These are phyloP conservation scores for Hycleus cichorii DNA, from an alignment of 1,140 invertebrate genomes.

Conservation along the genomic window DNA sequence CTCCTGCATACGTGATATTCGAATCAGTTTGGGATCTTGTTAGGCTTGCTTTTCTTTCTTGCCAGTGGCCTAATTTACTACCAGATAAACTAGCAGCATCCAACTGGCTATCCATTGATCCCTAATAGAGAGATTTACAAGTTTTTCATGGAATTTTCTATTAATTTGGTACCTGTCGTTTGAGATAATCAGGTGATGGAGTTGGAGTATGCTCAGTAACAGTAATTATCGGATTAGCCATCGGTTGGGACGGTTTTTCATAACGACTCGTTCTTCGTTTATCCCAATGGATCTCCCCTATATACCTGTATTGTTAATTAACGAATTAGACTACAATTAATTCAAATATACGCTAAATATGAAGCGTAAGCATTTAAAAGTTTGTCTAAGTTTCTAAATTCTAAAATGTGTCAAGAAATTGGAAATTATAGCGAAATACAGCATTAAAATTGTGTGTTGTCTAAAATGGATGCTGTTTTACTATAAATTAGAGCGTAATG, in stretches of 20 bases:
- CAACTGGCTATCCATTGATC: constrained; percentile 71
- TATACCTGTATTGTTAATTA: constrained; percentile 45
- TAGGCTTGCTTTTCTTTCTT: constrained; percentile 61
- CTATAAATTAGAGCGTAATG: too few relatives aligned
- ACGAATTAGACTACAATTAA: neutral
- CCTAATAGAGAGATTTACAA: constrained; percentile 41
- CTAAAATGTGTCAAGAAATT: too few relatives aligned
- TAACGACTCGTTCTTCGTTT: constrained; percentile 40
- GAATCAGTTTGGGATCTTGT: constrained; percentile 89
- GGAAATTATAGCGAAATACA: too few relatives aligned
- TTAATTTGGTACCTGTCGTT: constrained; percentile 55
- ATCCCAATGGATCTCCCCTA: constrained; percentile 52
- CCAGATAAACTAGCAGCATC: constrained; percentile 64
- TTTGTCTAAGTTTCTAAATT: too few relatives aligned
- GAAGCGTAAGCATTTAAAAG: too few relatives aligned
- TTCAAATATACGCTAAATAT: neutral
- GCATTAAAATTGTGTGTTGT: too few relatives aligned
- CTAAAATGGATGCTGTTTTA: too few relatives aligned
- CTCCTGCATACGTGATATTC: constrained; percentile 79
- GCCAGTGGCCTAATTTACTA: constrained; percentile 46
- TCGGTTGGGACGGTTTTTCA: constrained; percentile 24
- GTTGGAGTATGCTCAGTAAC: constrained; percentile 91
- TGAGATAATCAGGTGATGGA: constrained; percentile 75
- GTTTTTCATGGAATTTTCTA: neutral
- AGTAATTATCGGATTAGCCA: constrained; percentile 86